A percentile compares a stretch with the other conserved stretches of the same genome.
These are phyloP conservation scores for Engystomops pustulosus DNA, from an alignment of 2,113 vertebrate species.

Conservation along the genomic window DNA sequence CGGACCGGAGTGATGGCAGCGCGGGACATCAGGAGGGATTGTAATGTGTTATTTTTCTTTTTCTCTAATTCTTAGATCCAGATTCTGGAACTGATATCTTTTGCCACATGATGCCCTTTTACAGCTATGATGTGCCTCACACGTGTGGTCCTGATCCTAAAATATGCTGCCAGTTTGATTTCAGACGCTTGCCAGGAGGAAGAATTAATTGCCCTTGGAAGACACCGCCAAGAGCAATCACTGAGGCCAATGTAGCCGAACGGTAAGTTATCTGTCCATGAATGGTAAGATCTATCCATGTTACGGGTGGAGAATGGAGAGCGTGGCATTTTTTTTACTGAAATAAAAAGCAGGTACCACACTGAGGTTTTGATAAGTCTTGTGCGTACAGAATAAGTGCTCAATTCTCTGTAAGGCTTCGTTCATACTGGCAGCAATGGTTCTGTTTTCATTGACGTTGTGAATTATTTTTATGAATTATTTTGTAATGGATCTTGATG, in stretches of 20 bases:
- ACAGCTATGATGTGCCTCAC: constrained; percentile 95
- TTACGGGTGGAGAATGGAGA: no score
- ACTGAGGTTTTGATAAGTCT: no score
- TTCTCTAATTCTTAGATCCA: constrained; percentile 71
- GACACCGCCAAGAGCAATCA: constrained; percentile 87
- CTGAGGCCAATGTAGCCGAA: constrained; percentile 87
- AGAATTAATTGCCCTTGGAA: constrained; percentile 98
- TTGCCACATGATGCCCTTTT: constrained; percentile 99
- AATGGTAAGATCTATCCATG: neutral
- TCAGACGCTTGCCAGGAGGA: constrained; percentile 92
- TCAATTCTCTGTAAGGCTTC: no score
- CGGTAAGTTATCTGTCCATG: constrained; percentile 74
- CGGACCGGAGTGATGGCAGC: no score
- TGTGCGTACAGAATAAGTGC: no score
- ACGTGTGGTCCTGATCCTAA: constrained; percentile 97
- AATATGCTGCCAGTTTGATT: constrained; percentile 98
- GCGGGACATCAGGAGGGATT: no score
- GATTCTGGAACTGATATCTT: constrained; percentile 90
- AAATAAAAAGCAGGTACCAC: no score
- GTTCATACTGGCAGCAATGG: no score
- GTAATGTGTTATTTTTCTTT: neutral
- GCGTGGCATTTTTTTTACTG: no score
- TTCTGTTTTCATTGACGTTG: no score
- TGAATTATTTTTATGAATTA: no score
- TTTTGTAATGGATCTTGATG: no score